Evolutionary conservation across 2,888 invertebrate genomes (phyloP), one percentile per base, ranked within the genome.

Genomic region (Hyposoter dolosus): DNA sequence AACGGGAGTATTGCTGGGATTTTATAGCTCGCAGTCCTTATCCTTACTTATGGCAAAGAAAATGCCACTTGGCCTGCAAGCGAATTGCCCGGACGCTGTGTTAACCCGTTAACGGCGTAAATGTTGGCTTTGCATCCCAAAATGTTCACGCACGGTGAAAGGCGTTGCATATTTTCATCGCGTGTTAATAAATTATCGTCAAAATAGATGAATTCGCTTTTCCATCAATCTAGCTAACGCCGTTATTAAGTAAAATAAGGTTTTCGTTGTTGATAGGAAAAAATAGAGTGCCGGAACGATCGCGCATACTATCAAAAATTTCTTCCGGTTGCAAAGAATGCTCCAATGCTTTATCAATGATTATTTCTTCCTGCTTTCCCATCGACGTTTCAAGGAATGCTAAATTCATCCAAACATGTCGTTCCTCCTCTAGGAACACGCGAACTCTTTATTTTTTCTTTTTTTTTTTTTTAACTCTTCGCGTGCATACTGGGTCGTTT

Each of bases 41-140:
- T 71, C 47, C 82, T 28, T 35, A 72, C 74, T 74, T 75, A 66
- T 75, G 82, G 65, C 53, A 79, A 85, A 82, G 82, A 85, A 85
- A 85, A 85, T 75, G 65, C 60, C 71, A 71, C 65, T 35, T 76
- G 75, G 35, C 72, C n/a, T 17, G 53, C 47, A 12, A 66, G 15
- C 32, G 19, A 32, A 19, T 32, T 32, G 32, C 47, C 63, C 74
- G 32, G 45, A 43, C 53, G 32, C 71, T 60, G 19, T 47, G 32
- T 71, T 60, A 63, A 23, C 45, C 63, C 32, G 28, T 35, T 35
- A 1, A 35, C 5, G 35, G 35, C 35, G 35, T 35, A 35, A 35
- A 35, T 35, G 35, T 35, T 35, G 9, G 40, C 1, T 40, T 40
- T 10, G 40, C 63, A 28, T 35, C 63, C 63, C 47, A 63, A n/a